Conservation (phyloP, 2,113 vertebrate genomes). For the Anhinga anhinga region DNA sequence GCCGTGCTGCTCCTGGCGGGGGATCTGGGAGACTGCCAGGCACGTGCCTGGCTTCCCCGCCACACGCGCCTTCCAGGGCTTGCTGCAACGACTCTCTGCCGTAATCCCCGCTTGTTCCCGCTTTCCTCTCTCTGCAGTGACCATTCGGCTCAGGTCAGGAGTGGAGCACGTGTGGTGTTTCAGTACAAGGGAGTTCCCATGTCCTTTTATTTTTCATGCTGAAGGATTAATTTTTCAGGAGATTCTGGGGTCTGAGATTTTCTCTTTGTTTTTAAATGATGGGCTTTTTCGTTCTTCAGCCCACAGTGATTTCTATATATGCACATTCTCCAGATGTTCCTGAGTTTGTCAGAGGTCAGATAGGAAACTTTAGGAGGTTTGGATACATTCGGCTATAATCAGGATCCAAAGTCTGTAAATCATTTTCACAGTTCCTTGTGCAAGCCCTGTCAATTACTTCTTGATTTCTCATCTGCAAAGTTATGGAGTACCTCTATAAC, state of each 20-base stretch:
- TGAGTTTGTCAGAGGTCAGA: not conserved
- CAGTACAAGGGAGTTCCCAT: fast-evolving
- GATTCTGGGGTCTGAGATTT: not conserved
- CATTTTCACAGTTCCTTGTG: not conserved
- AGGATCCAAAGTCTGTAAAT: not conserved
- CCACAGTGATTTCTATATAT: not conserved
- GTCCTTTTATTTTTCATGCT: not conserved
- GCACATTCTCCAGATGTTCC: not conserved
- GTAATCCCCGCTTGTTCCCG: fast-evolving
- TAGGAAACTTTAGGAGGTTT: not conserved
- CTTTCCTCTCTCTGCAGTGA: not conserved
- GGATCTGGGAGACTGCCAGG: conserved; percentile 19
- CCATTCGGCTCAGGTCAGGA: not conserved
- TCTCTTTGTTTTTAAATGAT: not conserved
- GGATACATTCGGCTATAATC: not conserved
- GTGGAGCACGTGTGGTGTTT: fast-evolving
- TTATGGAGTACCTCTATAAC: not conserved
- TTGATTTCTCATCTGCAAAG: not conserved
- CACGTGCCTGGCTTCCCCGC: not conserved
- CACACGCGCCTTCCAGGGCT: not conserved
- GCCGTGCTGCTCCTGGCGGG: not conserved
- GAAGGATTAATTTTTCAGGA: not conserved
- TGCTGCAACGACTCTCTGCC: not conserved
- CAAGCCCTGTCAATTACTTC: not conserved
- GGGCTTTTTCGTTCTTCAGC: not conserved